Evolutionary conservation across 2,888 invertebrate genomes (phyloP).

Genomic region (Mechanitis mazaeus): DNA sequence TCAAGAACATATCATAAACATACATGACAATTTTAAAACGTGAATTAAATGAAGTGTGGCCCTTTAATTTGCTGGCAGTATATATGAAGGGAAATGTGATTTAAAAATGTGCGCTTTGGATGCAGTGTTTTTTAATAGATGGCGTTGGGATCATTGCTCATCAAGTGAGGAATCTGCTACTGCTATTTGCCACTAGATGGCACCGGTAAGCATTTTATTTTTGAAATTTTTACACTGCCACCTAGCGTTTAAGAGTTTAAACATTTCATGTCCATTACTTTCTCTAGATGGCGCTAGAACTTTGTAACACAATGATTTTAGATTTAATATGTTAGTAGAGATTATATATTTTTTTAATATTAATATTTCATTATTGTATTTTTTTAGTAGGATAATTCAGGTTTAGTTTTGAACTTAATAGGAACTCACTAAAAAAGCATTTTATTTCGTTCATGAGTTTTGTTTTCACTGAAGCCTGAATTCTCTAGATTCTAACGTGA

Average conservation of each 20-base stretch:
- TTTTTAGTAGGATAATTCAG: too few relatives aligned
- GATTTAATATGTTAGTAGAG: too few relatives aligned
- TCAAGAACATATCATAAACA: slow-evolving; percentile 41
- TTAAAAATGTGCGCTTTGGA: slow-evolving; percentile 61
- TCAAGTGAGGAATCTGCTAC: slow-evolving; percentile 47
- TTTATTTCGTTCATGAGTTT: too few relatives aligned
- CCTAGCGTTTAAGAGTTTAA: slow-evolving; percentile 44
- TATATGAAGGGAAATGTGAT: slow-evolving; percentile 36
- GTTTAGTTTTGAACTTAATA: too few relatives aligned
- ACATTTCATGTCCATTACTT: neutral
- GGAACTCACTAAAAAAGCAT: too few relatives aligned
- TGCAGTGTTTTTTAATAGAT: slow-evolving; percentile 69
- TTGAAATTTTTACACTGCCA: slow-evolving; percentile 33
- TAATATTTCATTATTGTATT: too few relatives aligned
- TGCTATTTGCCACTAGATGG: slow-evolving; percentile 55
- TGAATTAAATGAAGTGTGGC: slow-evolving; percentile 35
- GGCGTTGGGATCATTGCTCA: slow-evolving; percentile 58
- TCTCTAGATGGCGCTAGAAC: slow-evolving; percentile 45
- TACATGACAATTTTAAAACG: slow-evolving; percentile 40
- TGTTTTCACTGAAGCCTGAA: too few relatives aligned
- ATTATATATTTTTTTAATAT: too few relatives aligned
- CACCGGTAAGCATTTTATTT: slow-evolving; percentile 50
- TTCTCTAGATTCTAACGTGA: slow-evolving; percentile 3
- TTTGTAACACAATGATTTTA: too few relatives aligned
- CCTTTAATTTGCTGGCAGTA: slow-evolving; percentile 24